A percentile compares a stretch with the other conserved stretches of the same genome.
These are phyloP conservation scores for Tenodera sinensis DNA, from an alignment of 2,888 invertebrate species.

Conservation along the genomic window DNA sequence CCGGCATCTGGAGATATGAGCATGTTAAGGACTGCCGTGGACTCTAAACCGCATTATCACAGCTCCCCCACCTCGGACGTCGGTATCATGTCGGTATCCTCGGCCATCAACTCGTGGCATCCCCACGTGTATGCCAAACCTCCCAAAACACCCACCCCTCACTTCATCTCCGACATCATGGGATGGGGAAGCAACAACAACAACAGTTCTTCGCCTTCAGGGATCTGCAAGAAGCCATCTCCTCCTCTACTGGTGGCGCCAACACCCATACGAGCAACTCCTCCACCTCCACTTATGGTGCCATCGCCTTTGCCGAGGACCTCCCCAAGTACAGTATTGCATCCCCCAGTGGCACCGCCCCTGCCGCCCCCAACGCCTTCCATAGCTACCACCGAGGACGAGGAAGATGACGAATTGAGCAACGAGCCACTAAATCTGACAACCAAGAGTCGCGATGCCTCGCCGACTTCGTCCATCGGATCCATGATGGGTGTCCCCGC, in stretches of 20 bases:
- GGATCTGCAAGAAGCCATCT: constrained; percentile 5
- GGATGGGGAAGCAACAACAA: constrained; percentile 50
- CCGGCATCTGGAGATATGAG: constrained; percentile 9
- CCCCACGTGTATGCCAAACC: constrained; percentile 84
- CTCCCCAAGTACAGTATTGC: constrained; percentile 25
- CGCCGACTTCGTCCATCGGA: constrained; percentile 42
- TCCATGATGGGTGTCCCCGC: constrained; percentile 32
- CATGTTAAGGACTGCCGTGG: not conserved
- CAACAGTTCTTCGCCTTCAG: not conserved
- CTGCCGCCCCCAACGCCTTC: constrained; percentile 24
- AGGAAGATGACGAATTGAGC: constrained; percentile 30
- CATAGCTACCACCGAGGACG: constrained; percentile 24
- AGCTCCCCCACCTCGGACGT: constrained; percentile 14
- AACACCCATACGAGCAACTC: constrained; percentile 28
- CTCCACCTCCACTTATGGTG: constrained; percentile 21
- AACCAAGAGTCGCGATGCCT: constrained; percentile 42
- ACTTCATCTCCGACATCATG: constrained; percentile 83
- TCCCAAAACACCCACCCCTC: constrained; percentile 78
- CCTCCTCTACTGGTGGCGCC: constrained; percentile 22
- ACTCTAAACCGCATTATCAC: not conserved
- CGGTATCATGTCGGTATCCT: constrained; percentile 15
- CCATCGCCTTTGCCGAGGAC: constrained; percentile 25
- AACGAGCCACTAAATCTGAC: constrained; percentile 44
- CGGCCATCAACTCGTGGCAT: constrained; percentile 63
- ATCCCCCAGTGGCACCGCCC: constrained; percentile 19